Evolutionary conservation across 2,797 vertebrate species (phyloP), one percentile per base, ranked within the genome.

Genomic region (Eulemur rubriventer): DNA sequence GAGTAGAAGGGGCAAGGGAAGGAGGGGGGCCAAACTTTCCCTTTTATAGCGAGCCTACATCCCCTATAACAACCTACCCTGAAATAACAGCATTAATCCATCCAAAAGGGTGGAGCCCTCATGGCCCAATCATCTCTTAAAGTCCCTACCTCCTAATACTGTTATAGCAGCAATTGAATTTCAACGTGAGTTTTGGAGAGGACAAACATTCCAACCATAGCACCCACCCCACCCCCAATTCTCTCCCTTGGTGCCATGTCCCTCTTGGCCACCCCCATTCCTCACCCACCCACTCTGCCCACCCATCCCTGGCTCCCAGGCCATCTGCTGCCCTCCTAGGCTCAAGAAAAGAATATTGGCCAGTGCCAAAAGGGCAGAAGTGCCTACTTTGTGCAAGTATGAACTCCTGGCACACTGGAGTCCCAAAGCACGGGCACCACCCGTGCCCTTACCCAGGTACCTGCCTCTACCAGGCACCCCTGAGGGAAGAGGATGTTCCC

Each of bases 391-490:
- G 30, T 43, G 65, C 46, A 82, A 65, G 46, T 17, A 17, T 2
- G 50, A 70, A 38, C 17, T 48, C 52, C 50, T 85, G 80, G 87
- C 81, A n/a, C 18, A n/a, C 67, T 17, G 16, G 22, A 46, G 11
- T 41, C 30, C 79, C 22, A 1, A 22, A 38, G 61, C 1, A 0
- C 0, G 17, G 30, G 59, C 46, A 14, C 65, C 59, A 18, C 26
- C 38, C n/a, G 16, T 14, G 0, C 18, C 72, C 35, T 76, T 35
- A 6, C 33, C 7, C 1, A 3, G 46, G 57, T 10, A 33, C 72
- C 65, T 14, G n/a, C 59, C 67, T 69, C 18, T 88, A 81, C 95
- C 87, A 78, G 73, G 43, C 52, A 80, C 7, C 94, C 91, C 87
- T 0, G 57, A 48, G 72, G 92, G 52, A 73, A 86, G 38, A 69